A percentile compares a stretch with the other conserved stretches of the same genome.
Conservation (phyloP, 2,888 invertebrate genomes). For the Lasioglossum marginatum region DNA sequence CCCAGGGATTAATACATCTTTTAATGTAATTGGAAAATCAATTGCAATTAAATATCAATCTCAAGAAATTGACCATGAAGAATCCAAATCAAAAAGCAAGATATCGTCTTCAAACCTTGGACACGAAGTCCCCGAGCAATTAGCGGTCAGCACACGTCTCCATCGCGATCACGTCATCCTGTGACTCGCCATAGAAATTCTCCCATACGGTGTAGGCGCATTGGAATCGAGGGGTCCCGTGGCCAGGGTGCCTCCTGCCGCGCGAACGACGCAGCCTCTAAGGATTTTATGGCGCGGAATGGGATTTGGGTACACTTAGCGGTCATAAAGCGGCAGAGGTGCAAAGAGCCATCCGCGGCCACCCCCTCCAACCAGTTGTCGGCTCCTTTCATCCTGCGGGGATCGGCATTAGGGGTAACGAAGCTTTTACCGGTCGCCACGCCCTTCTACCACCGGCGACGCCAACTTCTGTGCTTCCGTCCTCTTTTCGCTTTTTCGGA, state of each 20-base stretch:
- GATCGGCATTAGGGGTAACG: conserved; percentile 61
- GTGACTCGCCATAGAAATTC: not conserved
- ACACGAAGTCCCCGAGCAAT: not conserved
- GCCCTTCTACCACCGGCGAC: conserved; percentile 63
- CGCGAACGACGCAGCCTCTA: conserved; percentile 58
- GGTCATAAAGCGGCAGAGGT: conserved; percentile 81
- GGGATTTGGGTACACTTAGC: conserved; percentile 83
- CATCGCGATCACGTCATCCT: not conserved
- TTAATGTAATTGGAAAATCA: too few relatives aligned
- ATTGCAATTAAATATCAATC: too few relatives aligned
- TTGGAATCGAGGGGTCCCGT: not conserved
- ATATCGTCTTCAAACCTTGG: not conserved
- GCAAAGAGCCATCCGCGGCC: conserved; percentile 78
- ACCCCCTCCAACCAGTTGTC: conserved; percentile 64
- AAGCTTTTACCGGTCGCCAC: conserved; percentile 64
- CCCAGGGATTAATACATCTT: not conserved
- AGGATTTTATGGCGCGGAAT: conserved; percentile 78
- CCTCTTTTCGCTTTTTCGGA: not conserved
- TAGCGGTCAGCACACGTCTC: not conserved
- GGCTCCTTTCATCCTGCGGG: conserved; percentile 76
- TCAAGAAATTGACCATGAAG: not conserved
- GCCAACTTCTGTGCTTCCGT: conserved; percentile 52
- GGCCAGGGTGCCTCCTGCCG: conserved; percentile 61
- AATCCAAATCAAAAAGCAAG: not conserved
- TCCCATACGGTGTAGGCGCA: not conserved